Evolutionary conservation across 2,888 invertebrate species (phyloP).

Genomic region (Rhagonycha fulva): DNA sequence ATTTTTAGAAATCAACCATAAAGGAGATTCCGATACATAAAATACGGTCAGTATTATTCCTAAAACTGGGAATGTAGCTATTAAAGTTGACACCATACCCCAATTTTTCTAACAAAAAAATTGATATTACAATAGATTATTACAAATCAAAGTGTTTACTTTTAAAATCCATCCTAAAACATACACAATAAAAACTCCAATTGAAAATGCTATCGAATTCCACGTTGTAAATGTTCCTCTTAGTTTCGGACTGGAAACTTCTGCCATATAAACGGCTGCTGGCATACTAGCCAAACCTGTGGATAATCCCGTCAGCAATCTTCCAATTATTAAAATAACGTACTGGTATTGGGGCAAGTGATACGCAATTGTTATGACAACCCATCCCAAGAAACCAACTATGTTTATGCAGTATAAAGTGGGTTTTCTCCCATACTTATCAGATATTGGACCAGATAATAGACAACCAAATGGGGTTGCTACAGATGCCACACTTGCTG

Average conservation of each 20-base stretch:
- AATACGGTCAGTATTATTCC: conserved; percentile 52
- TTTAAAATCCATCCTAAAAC: conserved; percentile 58
- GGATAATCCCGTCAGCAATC: conserved; percentile 57
- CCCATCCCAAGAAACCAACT: conserved; percentile 60
- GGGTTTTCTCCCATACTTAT: conserved; percentile 58
- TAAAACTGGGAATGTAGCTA: conserved; percentile 53
- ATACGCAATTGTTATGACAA: conserved; percentile 54
- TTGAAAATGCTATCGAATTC: conserved; percentile 58
- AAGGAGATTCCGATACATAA: conserved; percentile 61
- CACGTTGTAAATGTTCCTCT: conserved; percentile 61
- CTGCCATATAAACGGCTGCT: conserved; percentile 61
- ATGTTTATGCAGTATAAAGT: conserved; percentile 57
- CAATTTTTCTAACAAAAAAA: conserved; percentile 54
- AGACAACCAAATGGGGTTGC: conserved; percentile 62
- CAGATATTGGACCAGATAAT: conserved; percentile 57
- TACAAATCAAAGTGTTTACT: conserved; percentile 43
- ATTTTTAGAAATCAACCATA: conserved; percentile 59
- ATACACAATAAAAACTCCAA: conserved; percentile 60
- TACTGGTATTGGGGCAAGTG: conserved; percentile 43
- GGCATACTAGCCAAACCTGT: conserved; percentile 61
- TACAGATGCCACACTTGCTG: conserved; percentile 61
- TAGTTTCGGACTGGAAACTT: conserved; percentile 55
- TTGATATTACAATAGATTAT: background rate
- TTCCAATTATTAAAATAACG: conserved; percentile 54
- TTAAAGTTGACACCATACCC: conserved; percentile 53